Evolutionary conservation across 2,888 invertebrate genomes (phyloP).

Genomic region (Rhagium mordax): DNA sequence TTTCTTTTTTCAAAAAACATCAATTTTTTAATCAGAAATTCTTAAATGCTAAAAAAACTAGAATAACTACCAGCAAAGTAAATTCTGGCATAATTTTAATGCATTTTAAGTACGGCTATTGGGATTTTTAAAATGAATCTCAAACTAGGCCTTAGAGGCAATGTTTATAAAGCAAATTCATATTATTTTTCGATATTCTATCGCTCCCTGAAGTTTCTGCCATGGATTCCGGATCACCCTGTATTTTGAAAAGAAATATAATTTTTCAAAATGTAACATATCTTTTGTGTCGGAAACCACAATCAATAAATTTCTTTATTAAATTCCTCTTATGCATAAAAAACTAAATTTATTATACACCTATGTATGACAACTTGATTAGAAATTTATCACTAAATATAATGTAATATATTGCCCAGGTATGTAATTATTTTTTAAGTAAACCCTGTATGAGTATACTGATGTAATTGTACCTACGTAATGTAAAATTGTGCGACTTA

Average conservation of each 20-base stretch:
- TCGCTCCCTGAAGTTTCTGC: too few relatives aligned
- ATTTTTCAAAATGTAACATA: not conserved
- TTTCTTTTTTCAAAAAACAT: too few relatives aligned
- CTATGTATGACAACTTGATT: not conserved
- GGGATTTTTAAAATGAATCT: too few relatives aligned
- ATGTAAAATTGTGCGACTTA: conserved; percentile 54
- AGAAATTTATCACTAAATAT: not conserved
- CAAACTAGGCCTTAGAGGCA: too few relatives aligned
- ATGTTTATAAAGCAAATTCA: too few relatives aligned
- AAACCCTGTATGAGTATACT: conserved; percentile 47
- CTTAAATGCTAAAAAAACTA: too few relatives aligned
- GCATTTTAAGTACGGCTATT: too few relatives aligned
- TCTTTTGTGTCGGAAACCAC: not conserved
- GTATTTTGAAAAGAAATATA: not conserved
- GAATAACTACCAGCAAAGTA: too few relatives aligned
- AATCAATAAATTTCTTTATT: not conserved
- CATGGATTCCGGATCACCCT: not conserved
- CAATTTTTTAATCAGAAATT: too few relatives aligned
- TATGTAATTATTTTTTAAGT: conserved; percentile 39
- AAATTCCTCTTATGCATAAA: too few relatives aligned
- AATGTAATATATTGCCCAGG: conserved; percentile 33
- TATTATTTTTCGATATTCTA: too few relatives aligned
- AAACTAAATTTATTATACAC: not conserved
- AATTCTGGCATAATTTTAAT: too few relatives aligned
- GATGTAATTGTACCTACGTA: conserved; percentile 48